Evolutionary conservation across 2,888 invertebrate genomes (phyloP), one percentile per base, ranked within the genome.

Genomic region (Alviniconcha strummeri): DNA sequence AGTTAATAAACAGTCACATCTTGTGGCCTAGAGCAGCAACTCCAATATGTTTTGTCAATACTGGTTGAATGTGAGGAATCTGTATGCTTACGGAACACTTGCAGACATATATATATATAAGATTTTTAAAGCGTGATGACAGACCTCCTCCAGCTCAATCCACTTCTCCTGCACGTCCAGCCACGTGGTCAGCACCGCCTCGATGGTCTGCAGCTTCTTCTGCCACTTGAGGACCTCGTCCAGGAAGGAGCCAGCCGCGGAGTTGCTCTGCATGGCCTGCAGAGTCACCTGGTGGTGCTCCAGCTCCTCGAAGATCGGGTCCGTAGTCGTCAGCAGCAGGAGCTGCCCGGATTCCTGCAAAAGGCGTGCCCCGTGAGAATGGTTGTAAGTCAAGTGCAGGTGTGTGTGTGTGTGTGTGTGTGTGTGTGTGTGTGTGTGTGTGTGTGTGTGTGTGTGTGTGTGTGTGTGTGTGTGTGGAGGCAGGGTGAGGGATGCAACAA

Each of bases 181-280:
- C 94, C 94, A 94, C 3, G 89, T 88, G n/a, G 91, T 88, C 54
- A 94, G 89, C 8, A 93, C 92, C 56, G 91, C 92, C 87, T 94
- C 94, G 56, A 94, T 92, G 55, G 91, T 92, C 88, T 93, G 93
- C 36, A 94, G 90, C 6, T 90, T 86, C 81, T 92, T 92, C 90
- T 94, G 93, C 94, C 94, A 94, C 87, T 93, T 93, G 78, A 91
- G 87, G 52, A 94, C 93, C 83, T 93, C 94, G 86, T 94, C 94
- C 81, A 93, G 89, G 90, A 93, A 94, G 15, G 92, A 92, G 2
- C 93, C 93, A 0, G 93, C 93, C 8, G 93, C 92, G 82, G 90
- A 91, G 89, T 90, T 92, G 82, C 91, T 91, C 90, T 92, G 92
- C 92, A 94, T 92, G 71, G 92, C 91, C 85, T 92, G 93, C 74